Percentiles rank a stretch among this genome's conserved stretches.
phyloP scores from a whole-genome alignment of 2,888 invertebrate genomes.

The Stenodema calcarata region DNA sequence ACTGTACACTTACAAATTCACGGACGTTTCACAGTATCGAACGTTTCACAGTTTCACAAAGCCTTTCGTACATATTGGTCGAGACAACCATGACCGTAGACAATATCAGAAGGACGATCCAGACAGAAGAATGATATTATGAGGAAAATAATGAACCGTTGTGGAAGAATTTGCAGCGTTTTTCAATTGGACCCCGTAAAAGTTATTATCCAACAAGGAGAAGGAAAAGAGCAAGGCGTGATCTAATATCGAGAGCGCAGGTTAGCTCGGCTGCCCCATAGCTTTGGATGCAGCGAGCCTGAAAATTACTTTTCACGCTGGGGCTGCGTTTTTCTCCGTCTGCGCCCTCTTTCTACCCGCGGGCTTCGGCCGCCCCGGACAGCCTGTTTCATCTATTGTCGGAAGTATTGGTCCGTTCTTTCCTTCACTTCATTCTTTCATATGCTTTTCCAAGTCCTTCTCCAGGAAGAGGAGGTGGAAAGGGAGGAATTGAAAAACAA shows the following conservation, averaged over 20 bases:
- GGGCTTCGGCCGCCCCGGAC: not conserved
- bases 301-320: conserved; percentile 41
- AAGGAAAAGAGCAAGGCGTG: conserved; percentile 20
- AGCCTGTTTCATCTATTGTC: not conserved
- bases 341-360: not conserved
- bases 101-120: too few relatives aligned
- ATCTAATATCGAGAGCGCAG: conserved; percentile 29
- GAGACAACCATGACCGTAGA: too few relatives aligned
- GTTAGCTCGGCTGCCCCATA: conserved; percentile 17
- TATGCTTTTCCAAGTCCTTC: not conserved
- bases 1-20: too few relatives aligned
- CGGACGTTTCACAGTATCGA: too few relatives aligned
- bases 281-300: conserved; percentile 25
- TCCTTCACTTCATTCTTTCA: not conserved
- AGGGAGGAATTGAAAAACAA: not conserved
- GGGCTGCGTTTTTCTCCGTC: conserved; percentile 24
- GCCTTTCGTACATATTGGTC: too few relatives aligned
- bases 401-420: not conserved
- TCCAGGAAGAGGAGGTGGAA: not conserved
- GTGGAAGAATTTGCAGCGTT: too few relatives aligned
- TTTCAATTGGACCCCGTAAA: not conserved
- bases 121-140: too few relatives aligned
- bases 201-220: conserved; percentile 1
- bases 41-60: too few relatives aligned
- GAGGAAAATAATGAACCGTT: too few relatives aligned